Conservation (phyloP, 2,797 vertebrate species). For the Acanthiza pusilla region DNA sequence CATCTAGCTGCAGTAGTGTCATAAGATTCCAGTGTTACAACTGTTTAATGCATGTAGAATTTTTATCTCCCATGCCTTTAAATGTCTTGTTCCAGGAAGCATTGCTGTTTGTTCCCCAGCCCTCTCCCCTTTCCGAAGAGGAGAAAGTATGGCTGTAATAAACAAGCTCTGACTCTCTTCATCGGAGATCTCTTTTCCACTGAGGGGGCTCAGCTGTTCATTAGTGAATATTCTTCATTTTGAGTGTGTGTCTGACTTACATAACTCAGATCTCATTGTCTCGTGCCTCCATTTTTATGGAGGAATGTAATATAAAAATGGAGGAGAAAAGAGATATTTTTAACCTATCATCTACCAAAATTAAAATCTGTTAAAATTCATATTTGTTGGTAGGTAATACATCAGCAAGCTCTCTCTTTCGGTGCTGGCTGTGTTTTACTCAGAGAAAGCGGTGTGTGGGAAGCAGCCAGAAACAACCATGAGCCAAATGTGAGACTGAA, state of each 20-base stretch:
- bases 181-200: constrained; percentile 44
- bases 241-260: constrained; percentile 5
- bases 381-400: not conserved
- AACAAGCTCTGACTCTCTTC: constrained; percentile 22
- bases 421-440: not conserved
- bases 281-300: not conserved
- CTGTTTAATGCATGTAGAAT: not conserved
- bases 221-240: constrained; percentile 33
- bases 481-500: not conserved
- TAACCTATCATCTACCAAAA: not conserved
- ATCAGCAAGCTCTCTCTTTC: not conserved
- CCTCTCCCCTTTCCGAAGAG: not conserved
- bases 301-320: not conserved
- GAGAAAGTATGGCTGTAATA: constrained; percentile 54
- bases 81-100: constrained; percentile 24
- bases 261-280: not conserved
- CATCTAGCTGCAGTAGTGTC: not conserved
- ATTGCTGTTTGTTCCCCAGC: not conserved
- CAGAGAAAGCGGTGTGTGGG: not conserved
- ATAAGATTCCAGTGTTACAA: not conserved
- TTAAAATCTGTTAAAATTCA: not conserved
- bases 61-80: not conserved
- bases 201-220: constrained; percentile 20
- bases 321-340: not conserved
- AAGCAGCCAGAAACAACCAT: not conserved